These are phyloP conservation scores for Calameuta pallipes DNA, from an alignment of 2,888 invertebrate species.

Conservation along the genomic window DNA sequence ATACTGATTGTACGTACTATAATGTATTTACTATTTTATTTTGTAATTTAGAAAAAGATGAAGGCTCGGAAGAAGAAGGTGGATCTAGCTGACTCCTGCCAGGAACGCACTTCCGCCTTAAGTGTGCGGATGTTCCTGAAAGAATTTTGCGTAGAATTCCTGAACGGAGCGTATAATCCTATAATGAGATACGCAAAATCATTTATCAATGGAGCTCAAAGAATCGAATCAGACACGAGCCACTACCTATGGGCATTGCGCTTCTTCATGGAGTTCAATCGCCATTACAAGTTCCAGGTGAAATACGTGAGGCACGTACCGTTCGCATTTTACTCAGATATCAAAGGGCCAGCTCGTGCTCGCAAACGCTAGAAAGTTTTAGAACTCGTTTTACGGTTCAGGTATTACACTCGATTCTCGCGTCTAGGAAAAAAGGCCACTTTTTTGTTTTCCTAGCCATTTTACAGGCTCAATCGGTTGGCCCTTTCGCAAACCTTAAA, in stretches of 20 bases:
- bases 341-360: slow-evolving; percentile 5
- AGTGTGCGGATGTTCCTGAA: slow-evolving; percentile 90
- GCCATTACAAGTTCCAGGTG: slow-evolving; percentile 86
- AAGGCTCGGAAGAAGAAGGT: slow-evolving; percentile 84
- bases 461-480: background rate
- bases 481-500: background rate
- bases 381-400: slow-evolving; percentile 51
- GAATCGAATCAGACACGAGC: slow-evolving; percentile 88
- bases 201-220: slow-evolving; percentile 73
- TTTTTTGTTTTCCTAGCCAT: background rate
- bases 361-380: slow-evolving; percentile 33
- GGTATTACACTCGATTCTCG: background rate
- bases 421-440: background rate
- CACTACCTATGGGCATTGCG: slow-evolving; percentile 94
- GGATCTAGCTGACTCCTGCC: slow-evolving; percentile 65
- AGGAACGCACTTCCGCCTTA: slow-evolving; percentile 86
- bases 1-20: background rate
- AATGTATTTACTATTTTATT: background rate
- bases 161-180: slow-evolving; percentile 92
- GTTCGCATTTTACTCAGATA: background rate
- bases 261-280: slow-evolving; percentile 98
- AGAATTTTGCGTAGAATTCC: slow-evolving; percentile 93
- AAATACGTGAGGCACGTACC: slow-evolving; percentile 84
- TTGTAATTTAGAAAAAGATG: slow-evolving; percentile 65
- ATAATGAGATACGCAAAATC: slow-evolving; percentile 91